phyloP scores from a whole-genome alignment of 2,888 invertebrate species.

The Lepetodrilus schrolli region DNA sequence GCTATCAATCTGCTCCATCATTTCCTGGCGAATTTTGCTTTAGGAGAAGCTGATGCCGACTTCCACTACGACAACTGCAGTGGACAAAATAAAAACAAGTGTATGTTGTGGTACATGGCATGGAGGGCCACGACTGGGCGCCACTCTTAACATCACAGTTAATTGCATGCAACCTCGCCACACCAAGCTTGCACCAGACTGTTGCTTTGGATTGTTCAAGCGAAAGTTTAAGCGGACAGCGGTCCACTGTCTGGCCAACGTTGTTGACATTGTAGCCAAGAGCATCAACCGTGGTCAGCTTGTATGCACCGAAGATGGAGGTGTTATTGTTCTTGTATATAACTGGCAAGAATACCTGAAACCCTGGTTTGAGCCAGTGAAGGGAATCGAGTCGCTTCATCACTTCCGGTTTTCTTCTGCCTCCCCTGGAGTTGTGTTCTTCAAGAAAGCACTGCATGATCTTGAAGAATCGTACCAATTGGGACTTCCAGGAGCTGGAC shows the following conservation, averaged over 20 bases:
- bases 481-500: too few species aligned
- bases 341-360: slow-evolving; percentile 36
- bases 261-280: slow-evolving; percentile 28
- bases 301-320: slow-evolving; percentile 32
- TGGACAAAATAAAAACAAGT: too few species aligned
- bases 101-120: too few species aligned
- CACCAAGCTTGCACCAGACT: slow-evolving; percentile 43
- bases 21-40: too few species aligned
- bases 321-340: slow-evolving; percentile 29
- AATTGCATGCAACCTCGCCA: slow-evolving; percentile 38
- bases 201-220: slow-evolving; percentile 44
- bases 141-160: background rate
- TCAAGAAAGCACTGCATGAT: background rate
- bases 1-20: too few species aligned
- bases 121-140: too few species aligned
- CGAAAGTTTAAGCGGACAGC: background rate
- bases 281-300: slow-evolving; percentile 40
- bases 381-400: slow-evolving; percentile 34
- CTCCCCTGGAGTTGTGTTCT: background rate
- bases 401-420: slow-evolving; percentile 30
- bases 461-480: background rate
- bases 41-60: too few species aligned
- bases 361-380: slow-evolving; percentile 27
- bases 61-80: too few species aligned
- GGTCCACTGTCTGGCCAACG: slow-evolving; percentile 33